Conservation (phyloP, 2,113 vertebrate species). For the Propithecus coquereli region DNA sequence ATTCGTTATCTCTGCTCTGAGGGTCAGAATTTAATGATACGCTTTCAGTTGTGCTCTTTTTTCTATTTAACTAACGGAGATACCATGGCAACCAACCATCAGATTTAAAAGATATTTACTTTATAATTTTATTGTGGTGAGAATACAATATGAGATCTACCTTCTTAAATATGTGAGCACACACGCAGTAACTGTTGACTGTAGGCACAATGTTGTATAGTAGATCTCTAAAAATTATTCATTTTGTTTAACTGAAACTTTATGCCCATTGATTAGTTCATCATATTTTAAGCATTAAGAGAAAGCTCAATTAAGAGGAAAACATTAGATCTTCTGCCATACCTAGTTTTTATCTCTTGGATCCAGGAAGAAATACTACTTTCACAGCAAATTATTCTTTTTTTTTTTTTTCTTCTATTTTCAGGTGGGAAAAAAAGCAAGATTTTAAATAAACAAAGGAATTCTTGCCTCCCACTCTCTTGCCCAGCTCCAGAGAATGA, state of each 20-base stretch:
- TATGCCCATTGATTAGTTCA: background rate
- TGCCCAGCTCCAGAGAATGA: background rate
- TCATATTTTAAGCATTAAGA: background rate
- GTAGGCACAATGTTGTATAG: background rate
- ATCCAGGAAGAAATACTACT: background rate
- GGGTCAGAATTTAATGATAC: background rate
- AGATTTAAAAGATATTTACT: background rate
- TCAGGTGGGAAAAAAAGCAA: background rate
- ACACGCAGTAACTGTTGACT: fast-evolving
- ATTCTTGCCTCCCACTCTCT: background rate
- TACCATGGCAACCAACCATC: background rate
- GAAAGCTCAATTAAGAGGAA: background rate
- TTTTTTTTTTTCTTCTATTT: background rate
- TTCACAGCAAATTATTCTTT: background rate
- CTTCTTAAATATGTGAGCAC: background rate
- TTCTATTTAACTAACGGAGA: background rate
- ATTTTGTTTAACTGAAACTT: background rate
- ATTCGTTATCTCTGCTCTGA: background rate
- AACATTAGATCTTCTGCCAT: background rate
- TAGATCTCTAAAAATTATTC: background rate
- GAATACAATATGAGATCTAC: background rate
- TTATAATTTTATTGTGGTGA: background rate
- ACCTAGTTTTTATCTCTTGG: background rate
- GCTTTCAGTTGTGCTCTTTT: background rate
- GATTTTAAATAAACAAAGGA: slow-evolving; percentile 26